phyloP scores from a whole-genome alignment of 1,140 invertebrate species.

The Telenomus remus region DNA sequence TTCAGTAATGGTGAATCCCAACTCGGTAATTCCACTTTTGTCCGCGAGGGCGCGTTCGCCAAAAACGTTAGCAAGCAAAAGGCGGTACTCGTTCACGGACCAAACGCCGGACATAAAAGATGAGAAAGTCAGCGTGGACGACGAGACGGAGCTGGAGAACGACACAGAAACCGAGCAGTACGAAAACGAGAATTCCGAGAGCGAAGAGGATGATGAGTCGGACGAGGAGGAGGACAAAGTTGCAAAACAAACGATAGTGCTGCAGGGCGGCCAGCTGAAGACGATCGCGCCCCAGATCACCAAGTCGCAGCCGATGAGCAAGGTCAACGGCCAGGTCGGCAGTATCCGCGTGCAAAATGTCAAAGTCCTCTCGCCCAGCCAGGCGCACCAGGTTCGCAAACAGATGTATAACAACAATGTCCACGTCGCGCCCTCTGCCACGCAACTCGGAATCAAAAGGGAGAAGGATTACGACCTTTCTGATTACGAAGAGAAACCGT shows the following conservation, averaged over 20 bases:
- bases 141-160: constrained; percentile 55
- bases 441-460: constrained; percentile 62
- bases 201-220: constrained; percentile 63
- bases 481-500: constrained; percentile 81
- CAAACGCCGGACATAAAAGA: constrained; percentile 48
- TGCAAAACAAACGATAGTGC: constrained; percentile 61
- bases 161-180: constrained; percentile 62
- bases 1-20: constrained; percentile 86
- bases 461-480: constrained; percentile 67
- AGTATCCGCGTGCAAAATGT: constrained; percentile 75
- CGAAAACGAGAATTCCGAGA: constrained; percentile 66
- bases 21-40: constrained; percentile 81
- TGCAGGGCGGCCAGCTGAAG: constrained; percentile 59
- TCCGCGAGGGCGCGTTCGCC: constrained; percentile 73
- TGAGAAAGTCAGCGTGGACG: constrained; percentile 47
- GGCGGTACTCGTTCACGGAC: constrained; percentile 60
- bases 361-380: constrained; percentile 63
- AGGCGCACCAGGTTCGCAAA: constrained; percentile 69
- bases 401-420: constrained; percentile 74
- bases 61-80: constrained; percentile 74
- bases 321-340: constrained; percentile 67
- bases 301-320: constrained; percentile 60
- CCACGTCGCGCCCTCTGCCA: constrained; percentile 66
- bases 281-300: constrained; percentile 64
- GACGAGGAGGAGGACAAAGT: constrained; percentile 61